These are phyloP conservation scores for Acomys russatus DNA, from an alignment of 2,797 vertebrate genomes.

Conservation along the genomic window DNA sequence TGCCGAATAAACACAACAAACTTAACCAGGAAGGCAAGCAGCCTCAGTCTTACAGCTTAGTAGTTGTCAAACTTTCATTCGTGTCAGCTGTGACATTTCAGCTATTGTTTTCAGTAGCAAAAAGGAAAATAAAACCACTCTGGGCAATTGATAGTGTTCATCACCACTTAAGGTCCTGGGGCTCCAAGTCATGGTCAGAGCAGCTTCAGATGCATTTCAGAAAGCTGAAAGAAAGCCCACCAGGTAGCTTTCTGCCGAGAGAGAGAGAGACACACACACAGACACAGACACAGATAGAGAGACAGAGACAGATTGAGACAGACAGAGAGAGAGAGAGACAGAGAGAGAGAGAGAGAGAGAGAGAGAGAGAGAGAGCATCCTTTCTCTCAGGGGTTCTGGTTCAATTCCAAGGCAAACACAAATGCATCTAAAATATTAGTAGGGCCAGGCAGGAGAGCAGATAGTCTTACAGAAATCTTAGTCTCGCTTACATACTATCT, in stretches of 20 bases:
- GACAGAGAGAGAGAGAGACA: too few relatives aligned
- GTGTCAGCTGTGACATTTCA: neutral
- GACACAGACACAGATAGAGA: too few relatives aligned
- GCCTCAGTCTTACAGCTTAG: neutral
- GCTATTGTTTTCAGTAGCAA: neutral
- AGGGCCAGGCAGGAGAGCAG: neutral
- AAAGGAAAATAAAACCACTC: neutral
- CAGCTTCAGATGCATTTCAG: constrained; percentile 13
- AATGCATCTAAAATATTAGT: too few relatives aligned
- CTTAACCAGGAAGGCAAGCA: neutral
- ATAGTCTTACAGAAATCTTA: neutral
- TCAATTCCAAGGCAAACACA: too few relatives aligned
- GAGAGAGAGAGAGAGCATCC: too few relatives aligned
- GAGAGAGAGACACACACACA: too few relatives aligned
- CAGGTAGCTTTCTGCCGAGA: neutral
- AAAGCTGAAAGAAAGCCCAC: constrained; percentile 11
- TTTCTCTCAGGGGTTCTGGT: constrained; percentile 4
- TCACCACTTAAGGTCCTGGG: neutral
- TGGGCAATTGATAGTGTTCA: neutral
- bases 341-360: too few relatives aligned
- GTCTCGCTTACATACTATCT: neutral
- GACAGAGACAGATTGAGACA: too few relatives aligned
- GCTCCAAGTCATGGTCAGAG: neutral
- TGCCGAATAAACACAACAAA: constrained; percentile 37
- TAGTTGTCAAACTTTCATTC: neutral